These are phyloP conservation scores for Penaeus vannamei DNA, from an alignment of 1,140 invertebrate genomes.

Conservation along the genomic window DNA sequence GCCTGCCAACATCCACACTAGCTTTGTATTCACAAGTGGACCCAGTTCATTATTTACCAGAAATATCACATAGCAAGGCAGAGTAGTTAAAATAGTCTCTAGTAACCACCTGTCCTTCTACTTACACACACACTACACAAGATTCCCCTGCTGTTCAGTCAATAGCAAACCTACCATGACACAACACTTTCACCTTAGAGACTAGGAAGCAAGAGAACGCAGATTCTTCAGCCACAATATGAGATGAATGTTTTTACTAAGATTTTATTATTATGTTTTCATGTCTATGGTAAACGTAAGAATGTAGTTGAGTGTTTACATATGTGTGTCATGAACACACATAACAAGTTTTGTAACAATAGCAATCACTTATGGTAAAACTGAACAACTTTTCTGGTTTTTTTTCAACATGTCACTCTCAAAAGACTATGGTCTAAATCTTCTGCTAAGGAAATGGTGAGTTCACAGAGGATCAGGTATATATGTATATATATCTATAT, in stretches of 20 bases:
- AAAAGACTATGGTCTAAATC: slow-evolving; percentile 45
- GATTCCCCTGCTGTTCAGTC: slow-evolving; percentile 9
- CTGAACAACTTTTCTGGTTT: neutral
- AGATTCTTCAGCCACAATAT: slow-evolving; percentile 56
- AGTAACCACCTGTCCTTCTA: slow-evolving; percentile 62
- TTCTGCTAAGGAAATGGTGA: slow-evolving; percentile 51
- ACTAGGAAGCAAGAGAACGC: slow-evolving; percentile 58
- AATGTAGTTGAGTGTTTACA: too few species aligned
- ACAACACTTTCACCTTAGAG: slow-evolving; percentile 35
- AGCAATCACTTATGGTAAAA: neutral
- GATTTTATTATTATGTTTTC: too few species aligned
- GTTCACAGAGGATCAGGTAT: slow-evolving; percentile 50
- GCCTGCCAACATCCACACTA: slow-evolving; percentile 46
- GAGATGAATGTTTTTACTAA: slow-evolving; percentile 15
- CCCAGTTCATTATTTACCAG: slow-evolving; percentile 59
- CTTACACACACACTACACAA: slow-evolving; percentile 25
- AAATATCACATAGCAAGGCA: slow-evolving; percentile 66
- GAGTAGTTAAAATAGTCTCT: slow-evolving; percentile 63
- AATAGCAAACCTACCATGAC: slow-evolving; percentile 6
- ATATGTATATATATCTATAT: neutral
- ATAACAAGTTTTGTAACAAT: neutral
- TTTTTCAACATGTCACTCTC: neutral
- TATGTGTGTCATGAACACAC: too few species aligned
- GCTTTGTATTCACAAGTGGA: slow-evolving; percentile 62
- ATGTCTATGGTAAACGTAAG: too few species aligned